These are phyloP conservation scores for Mastacembelus armatus DNA, from an alignment of 2,797 vertebrate genomes.

Conservation along the genomic window DNA sequence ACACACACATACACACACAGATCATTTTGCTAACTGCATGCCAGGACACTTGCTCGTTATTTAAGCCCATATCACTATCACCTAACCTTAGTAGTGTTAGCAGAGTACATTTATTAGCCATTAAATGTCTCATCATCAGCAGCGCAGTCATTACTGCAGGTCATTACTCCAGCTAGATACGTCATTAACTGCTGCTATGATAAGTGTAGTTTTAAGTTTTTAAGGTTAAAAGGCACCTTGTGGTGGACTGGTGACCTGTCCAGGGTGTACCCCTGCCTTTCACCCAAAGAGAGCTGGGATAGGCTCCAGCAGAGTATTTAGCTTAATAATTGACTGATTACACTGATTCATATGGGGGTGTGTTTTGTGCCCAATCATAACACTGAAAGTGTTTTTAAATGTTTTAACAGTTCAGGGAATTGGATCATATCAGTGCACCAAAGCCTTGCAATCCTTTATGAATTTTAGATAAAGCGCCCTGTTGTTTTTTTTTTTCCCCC, in stretches of 20 bases:
- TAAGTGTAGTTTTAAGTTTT: constrained; percentile 49
- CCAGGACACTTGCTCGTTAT: constrained; percentile 51
- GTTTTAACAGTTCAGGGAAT: constrained; percentile 23
- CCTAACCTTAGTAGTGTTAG: constrained; percentile 38
- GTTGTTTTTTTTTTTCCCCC: not conserved
- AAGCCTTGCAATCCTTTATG: not conserved
- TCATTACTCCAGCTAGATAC: constrained; percentile 60
- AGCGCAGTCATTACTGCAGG: constrained; percentile 58
- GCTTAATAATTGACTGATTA: constrained; percentile 36
- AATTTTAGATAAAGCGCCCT: constrained; percentile 26
- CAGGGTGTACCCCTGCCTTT: too few species aligned
- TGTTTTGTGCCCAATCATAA: constrained; percentile 8
- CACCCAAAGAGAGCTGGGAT: too few species aligned
- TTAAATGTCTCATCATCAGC: constrained; percentile 72
- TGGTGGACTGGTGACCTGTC: too few species aligned
- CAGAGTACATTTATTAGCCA: constrained; percentile 69
- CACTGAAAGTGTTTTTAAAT: constrained; percentile 13
- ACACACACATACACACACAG: not conserved
- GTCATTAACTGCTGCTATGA: constrained; percentile 58
- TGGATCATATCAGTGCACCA: constrained; percentile 2
- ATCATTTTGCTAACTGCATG: constrained; percentile 14
- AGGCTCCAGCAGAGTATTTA: not conserved
- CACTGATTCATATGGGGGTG: constrained; percentile 38
- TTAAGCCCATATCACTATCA: constrained; percentile 56
- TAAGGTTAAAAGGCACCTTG: constrained; percentile 49